Evolutionary conservation across 2,797 vertebrate genomes (phyloP), one percentile per base, ranked within the genome.

Genomic region (Eurystomus glaucurus): DNA sequence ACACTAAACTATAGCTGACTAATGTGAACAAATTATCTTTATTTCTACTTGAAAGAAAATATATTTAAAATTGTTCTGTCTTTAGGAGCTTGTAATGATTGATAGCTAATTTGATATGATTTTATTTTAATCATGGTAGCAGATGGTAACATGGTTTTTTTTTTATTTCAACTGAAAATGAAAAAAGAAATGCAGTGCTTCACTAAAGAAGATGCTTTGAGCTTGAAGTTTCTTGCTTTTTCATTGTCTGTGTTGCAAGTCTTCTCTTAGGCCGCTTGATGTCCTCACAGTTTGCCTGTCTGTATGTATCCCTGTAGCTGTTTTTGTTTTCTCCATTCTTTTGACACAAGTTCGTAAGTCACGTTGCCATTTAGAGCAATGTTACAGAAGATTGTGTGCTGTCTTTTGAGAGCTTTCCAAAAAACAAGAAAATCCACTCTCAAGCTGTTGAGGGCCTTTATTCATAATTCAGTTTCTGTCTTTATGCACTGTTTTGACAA

Each of bases 371-470:
- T 82, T 16, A 7, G 18, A 51, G 11, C 14, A 84, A 19, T 50
- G 90, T 55, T 78, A 78, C 58, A 84, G 85, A 86, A 81, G 48
- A 64, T 35, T 52, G 28, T 64, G 37, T 72, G 14, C 16, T 77
- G 26, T 84, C 95, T 92, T 89, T 87, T 61, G 77, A 83, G 77
- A 45, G 43, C 22, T 94, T 85, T 93, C 68, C 68, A 43, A 72
- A 89, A 83, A 33, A 95, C 93, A 94, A 90, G 91, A 70, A 94
- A 96, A 96, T 76, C 55, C 60, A 83, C 88, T 97, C 95, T 88
- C 39, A 45, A 46, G 66, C 20, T 93, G 45, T 88, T 93, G 52
- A 68, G 18, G 35, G n/a, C 29, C 64, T 72, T 48, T 79, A 96
- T 96, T 74, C 74, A 96, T 95, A 93, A 95, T 96, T 97, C 66